phyloP scores from a whole-genome alignment of 2,888 invertebrate genomes.

The Brachyptera putata region DNA sequence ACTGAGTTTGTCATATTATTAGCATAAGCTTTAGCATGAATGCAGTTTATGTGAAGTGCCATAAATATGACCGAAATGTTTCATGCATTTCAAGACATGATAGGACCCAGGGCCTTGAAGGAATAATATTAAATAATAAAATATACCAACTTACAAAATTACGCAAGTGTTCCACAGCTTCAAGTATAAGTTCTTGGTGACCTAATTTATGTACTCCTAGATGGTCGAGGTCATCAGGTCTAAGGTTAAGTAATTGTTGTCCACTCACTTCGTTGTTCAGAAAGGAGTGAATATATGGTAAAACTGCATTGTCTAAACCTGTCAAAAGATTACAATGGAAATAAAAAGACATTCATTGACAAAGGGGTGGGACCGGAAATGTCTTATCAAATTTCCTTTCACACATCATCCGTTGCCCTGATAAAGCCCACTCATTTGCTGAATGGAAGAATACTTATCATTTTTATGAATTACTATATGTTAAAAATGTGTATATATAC shows the following conservation, averaged over 20 bases:
- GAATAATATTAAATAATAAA: neutral
- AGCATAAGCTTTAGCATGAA: too few species aligned
- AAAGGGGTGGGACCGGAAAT: conserved; percentile 27
- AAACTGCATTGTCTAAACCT: conserved; percentile 77
- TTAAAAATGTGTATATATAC: conserved; percentile 47
- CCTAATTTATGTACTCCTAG: conserved; percentile 83
- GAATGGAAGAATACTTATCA: neutral
- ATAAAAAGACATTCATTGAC: conserved; percentile 45
- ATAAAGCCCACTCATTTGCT: neutral
- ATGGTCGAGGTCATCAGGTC: conserved; percentile 83
- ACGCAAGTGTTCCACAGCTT: conserved; percentile 84
- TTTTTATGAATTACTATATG: neutral
- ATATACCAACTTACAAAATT: conserved; percentile 72
- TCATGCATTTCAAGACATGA: too few species aligned
- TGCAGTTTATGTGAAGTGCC: too few species aligned
- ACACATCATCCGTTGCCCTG: neutral
- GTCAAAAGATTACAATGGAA: conserved; percentile 29
- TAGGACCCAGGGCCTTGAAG: too few species aligned
- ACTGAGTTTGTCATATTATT: too few species aligned
- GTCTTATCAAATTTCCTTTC: conserved; percentile 2
- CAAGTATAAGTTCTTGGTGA: conserved; percentile 89
- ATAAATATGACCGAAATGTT: too few species aligned
- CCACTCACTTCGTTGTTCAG: conserved; percentile 78
- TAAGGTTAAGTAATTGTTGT: conserved; percentile 72
- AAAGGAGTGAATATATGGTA: conserved; percentile 75